Conservation (phyloP, 2,888 invertebrate genomes). For the Ephialtes manifestator region DNA sequence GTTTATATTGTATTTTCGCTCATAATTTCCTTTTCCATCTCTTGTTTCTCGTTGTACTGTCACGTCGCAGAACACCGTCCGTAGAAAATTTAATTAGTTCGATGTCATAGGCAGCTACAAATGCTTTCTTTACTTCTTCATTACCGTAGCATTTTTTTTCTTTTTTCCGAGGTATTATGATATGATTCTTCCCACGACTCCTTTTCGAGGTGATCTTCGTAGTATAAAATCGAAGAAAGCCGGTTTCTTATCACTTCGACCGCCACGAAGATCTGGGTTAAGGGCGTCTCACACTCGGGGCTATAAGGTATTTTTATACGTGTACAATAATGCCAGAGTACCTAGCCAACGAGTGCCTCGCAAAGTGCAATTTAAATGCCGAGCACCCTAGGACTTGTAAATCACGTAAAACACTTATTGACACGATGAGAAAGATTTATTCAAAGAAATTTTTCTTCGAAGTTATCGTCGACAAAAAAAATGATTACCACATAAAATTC, state of each 20-base stretch:
- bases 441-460: neutral
- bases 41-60: neutral
- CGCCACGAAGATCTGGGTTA: conserved; percentile 11
- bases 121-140: neutral
- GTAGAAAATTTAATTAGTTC: conserved; percentile 2
- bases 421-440: neutral
- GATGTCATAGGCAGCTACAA: neutral
- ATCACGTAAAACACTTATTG: neutral
- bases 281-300: neutral
- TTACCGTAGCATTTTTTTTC: neutral
- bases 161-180: neutral
- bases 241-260: conserved; percentile 25
- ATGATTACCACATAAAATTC: neutral
- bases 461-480: neutral
- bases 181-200: neutral
- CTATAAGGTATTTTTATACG: neutral
- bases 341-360: neutral
- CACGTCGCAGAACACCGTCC: neutral
- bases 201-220: conserved; percentile 1
- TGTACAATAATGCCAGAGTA: conserved; percentile 1
- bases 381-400: neutral
- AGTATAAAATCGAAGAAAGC: conserved; percentile 15
- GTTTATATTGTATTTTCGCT: neutral
- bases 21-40: neutral
- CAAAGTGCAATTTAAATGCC: neutral